Evolutionary conservation across 2,797 vertebrate genomes (phyloP).

Genomic region (Erethizon dorsatum): DNA sequence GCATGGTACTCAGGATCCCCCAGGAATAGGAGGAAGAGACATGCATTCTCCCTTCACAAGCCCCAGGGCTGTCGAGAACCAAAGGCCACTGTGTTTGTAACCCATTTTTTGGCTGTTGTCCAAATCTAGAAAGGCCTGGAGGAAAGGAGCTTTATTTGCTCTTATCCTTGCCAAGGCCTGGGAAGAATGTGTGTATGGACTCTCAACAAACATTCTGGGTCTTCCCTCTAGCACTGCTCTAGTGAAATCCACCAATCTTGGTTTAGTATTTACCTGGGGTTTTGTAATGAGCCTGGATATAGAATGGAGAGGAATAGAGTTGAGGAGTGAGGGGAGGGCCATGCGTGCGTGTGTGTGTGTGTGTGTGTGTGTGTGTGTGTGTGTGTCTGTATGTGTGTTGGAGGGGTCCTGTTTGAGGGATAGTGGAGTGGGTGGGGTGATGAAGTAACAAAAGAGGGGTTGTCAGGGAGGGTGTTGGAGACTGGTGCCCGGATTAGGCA

Average conservation of each 20-base stretch:
- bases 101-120: constrained; percentile 36
- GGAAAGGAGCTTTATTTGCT: constrained; percentile 62
- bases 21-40: constrained; percentile 40
- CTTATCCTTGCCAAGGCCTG: constrained; percentile 65
- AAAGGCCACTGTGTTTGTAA: constrained; percentile 66
- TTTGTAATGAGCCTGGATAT: constrained; percentile 42
- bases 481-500: not conserved
- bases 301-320: not conserved
- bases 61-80: constrained; percentile 15
- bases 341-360: not conserved
- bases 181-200: constrained; percentile 71
- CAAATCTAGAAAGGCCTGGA: constrained; percentile 60
- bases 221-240: constrained; percentile 14
- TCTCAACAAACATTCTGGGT: constrained; percentile 57
- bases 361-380: not conserved
- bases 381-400: not conserved
- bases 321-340: not conserved
- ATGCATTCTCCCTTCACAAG: constrained; percentile 29
- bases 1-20: not conserved
- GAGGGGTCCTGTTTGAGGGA: not conserved
- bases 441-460: constrained; percentile 6
- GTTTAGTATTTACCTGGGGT: constrained; percentile 65
- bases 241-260: constrained; percentile 53
- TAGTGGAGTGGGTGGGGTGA: not conserved
- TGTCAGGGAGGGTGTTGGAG: not conserved